Base-by-base conservation (phyloP, 2,888 invertebrate species). In the Troides oblongomaculatus region DNA sequence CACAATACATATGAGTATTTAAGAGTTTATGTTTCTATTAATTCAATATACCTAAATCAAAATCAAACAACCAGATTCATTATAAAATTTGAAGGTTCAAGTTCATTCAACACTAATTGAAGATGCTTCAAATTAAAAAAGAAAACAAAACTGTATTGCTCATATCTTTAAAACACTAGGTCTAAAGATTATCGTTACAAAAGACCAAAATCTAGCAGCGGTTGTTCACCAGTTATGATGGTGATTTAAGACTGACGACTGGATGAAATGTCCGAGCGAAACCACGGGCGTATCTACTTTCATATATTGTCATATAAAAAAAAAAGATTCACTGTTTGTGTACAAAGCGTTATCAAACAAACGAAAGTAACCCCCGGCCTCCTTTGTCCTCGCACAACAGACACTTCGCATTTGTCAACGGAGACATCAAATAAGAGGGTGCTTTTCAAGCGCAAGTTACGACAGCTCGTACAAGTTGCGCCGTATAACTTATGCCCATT, bases 371-470 rank as follows among this genome's bases (percentile, higher is more conserved):
- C 58, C 66, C 58, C 25, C 61, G 14, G 66, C 59, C 62, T 66
- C 71, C 73, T 71, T 73, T 72, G 74, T 63, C 70, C 67, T 74
- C 76, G 72, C 72, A 80, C 73, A 80, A 77, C 84, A 85, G 88
- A 79, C 84, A 84, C 81, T 84, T 85, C 80, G 78, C 81, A 81
- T 82, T 80, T 80, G 82, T 85, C 83, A 83, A 80, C 81, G 82
- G 74, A 81, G 83, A 84, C 82, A 83, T 84, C 81, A 85, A 85
- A 86, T 85, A 82, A 83, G 73, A 77, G 79, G 81, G 78, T 84
- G 84, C 69, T 88, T 86, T 86, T 84, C 83, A 75, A 81, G 25
- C 67, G 50, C 73, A 75, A 80, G 73, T 81, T 70, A 66, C 66
- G 70, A 70, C 70, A 57, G 62, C 18, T 66, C 66, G 62, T 63